These are phyloP conservation scores for Hydriomena furcata DNA, from an alignment of 2,888 invertebrate genomes.

Conservation along the genomic window DNA sequence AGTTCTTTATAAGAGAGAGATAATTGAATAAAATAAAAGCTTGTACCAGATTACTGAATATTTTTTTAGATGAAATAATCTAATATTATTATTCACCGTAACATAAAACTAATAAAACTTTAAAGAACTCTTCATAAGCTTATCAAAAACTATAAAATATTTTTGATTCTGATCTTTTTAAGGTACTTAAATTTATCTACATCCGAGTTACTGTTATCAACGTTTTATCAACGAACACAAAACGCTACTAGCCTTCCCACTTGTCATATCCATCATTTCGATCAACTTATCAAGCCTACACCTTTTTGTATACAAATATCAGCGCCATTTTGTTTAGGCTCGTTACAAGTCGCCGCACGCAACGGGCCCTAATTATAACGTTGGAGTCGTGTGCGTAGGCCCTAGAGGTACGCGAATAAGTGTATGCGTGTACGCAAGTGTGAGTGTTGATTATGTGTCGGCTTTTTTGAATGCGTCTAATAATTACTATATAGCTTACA, in stretches of 20 bases:
- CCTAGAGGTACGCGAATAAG: slow-evolving; percentile 37
- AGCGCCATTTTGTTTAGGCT: slow-evolving; percentile 81
- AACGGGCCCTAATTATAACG: slow-evolving; percentile 81
- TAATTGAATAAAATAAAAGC: too few species aligned
- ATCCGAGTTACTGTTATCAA: not conserved
- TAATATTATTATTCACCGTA: too few species aligned
- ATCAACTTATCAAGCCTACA: slow-evolving; percentile 64
- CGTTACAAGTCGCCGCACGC: slow-evolving; percentile 81
- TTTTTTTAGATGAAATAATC: too few species aligned
- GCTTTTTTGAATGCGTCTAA: slow-evolving; percentile 78
- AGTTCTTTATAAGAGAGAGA: too few species aligned
- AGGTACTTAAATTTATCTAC: too few species aligned
- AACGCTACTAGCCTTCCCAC: slow-evolving; percentile 33
- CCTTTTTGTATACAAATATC: slow-evolving; percentile 63
- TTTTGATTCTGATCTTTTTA: too few species aligned
- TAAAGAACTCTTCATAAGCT: too few species aligned
- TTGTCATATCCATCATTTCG: slow-evolving; percentile 49
- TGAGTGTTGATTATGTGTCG: slow-evolving; percentile 51
- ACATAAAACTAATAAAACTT: too few species aligned
- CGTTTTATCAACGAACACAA: slow-evolving; percentile 19
- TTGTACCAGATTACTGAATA: too few species aligned
- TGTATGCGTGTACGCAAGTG: slow-evolving; percentile 27
- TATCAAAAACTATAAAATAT: too few species aligned
- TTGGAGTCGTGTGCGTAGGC: slow-evolving; percentile 33
- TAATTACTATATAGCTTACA: slow-evolving; percentile 81